phyloP scores from a whole-genome alignment of 2,797 vertebrate species.

The Pseudotriccus pelzelni region DNA sequence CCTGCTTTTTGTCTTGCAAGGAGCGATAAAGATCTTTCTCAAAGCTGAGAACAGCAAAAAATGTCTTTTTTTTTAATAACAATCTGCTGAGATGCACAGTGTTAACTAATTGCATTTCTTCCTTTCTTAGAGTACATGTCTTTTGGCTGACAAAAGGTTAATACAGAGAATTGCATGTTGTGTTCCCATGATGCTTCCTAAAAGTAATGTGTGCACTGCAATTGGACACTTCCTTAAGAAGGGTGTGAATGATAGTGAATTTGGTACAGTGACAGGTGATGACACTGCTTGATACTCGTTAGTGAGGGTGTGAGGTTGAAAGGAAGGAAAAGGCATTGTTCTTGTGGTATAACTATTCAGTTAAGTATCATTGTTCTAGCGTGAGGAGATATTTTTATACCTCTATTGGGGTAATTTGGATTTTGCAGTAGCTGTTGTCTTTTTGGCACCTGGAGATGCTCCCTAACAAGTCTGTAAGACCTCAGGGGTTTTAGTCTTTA shows the following conservation, averaged over 20 bases:
- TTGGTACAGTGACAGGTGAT: neutral
- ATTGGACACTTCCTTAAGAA: neutral
- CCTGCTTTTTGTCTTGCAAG: neutral
- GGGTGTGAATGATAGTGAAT: neutral
- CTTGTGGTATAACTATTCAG: neutral
- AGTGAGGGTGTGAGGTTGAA: neutral
- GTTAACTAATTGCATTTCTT: neutral
- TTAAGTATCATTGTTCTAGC: neutral
- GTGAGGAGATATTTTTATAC: neutral
- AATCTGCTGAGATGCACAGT: neutral
- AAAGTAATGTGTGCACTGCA: neutral
- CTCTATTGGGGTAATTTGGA: fast-evolving
- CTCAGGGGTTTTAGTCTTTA: neutral
- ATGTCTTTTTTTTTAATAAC: too few relatives aligned
- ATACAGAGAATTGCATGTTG: neutral
- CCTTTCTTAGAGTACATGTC: neutral
- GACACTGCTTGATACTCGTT: neutral
- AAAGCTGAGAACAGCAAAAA: neutral
- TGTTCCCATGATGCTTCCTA: neutral
- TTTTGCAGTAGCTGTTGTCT: neutral
- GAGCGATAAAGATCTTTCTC: neutral
- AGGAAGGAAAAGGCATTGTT: neutral
- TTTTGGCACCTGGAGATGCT: neutral
- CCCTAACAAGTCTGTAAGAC: neutral
- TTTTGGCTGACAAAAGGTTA: neutral